Evolutionary conservation across 2,113 vertebrate species (phyloP).

Genomic region (Hippopotamus amphibius): DNA sequence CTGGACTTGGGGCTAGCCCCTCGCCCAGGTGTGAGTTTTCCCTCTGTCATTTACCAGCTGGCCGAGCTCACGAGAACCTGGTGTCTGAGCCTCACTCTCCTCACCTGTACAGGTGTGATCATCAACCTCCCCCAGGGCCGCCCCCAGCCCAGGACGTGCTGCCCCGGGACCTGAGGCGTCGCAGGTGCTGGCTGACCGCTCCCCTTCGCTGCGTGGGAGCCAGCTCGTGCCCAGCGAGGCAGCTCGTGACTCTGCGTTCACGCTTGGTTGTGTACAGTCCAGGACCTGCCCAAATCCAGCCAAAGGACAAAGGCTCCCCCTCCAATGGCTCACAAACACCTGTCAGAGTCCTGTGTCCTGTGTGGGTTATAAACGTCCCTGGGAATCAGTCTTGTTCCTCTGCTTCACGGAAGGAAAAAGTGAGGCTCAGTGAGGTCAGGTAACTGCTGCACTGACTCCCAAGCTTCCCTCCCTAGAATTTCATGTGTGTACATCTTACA

Average conservation of each 20-base stretch:
- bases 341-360: background rate
- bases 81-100: background rate
- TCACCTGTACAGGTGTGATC: background rate
- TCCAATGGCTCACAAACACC: background rate
- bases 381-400: background rate
- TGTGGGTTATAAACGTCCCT: fast-evolving
- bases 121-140: background rate
- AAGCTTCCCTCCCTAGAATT: background rate
- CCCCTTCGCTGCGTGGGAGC: background rate
- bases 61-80: background rate
- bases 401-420: background rate
- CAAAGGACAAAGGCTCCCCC: background rate
- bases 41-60: background rate
- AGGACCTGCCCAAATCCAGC: background rate
- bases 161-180: fast-evolving
- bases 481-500: fast-evolving
- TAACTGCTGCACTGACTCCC: background rate
- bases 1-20: background rate
- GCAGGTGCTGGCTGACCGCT: background rate
- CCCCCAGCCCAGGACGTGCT: fast-evolving
- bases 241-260: background rate
- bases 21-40: background rate
- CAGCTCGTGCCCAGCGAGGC: background rate
- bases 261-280: background rate
- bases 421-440: background rate